Base-by-base conservation (phyloP, 2,888 invertebrate genomes). In the Augochlorella aurata region DNA sequence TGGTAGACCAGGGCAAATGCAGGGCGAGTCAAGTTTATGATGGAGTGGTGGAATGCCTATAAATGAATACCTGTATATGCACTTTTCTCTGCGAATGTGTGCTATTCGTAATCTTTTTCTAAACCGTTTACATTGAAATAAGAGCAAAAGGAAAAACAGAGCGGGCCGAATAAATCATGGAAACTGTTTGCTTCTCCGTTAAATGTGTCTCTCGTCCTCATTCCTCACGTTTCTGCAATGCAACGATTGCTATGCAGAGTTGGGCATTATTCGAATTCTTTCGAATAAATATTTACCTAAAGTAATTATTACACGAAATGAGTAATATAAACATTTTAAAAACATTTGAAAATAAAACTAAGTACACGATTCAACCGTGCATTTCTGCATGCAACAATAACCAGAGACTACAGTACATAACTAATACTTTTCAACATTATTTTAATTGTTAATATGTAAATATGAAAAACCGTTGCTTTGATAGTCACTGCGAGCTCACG, bases 41-140 rank as follows among this genome's bases (percentile, higher is more conserved):
- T 83, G 83, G 44, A 45, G 77, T 74, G 65, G 75, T 76, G 65
- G 72, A 58, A 49, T 45, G 65, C 67, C 44, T 16, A 14, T 67
- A 38, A 29, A 12, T 67, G 66, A 65, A 65, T 71, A 29, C 4
- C 3, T 67, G 38, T 45, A 21, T 52, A 52, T 2, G 29, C 68
- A 47, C 49, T 77, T 63, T 68, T 21, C 65, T 77, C 52, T 54
- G 68, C 49, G 82, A 71, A 66, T 69, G 52, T 65, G 54, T 16
- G 73, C 49, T 66, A 61, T 73, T 58, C 44, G 44, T 71, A 71
- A 52, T 76, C 74, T 68, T 61, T 67, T 38, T 49, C 44, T 72
- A 70, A 85, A 83, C 85, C 79, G 75, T 83, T 85, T 74, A 58
- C 77, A 45, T 29, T 71, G 86, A 80, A 78, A 82, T 69, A 79